Evolutionary conservation across 1,140 invertebrate genomes (phyloP).

Genomic region (Anoplophora glabripennis): DNA sequence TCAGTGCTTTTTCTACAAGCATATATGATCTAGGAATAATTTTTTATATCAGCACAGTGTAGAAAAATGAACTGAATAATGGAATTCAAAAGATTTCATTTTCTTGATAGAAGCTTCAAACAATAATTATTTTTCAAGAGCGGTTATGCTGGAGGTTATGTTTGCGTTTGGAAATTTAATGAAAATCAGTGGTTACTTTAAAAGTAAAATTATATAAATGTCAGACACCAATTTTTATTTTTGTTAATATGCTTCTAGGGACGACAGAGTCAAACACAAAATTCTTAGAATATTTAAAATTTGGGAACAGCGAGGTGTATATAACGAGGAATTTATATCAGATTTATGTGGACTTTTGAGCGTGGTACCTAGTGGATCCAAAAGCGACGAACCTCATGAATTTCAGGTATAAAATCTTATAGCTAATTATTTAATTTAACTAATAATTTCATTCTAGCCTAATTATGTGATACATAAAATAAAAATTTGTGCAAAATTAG

Average conservation of each 20-base stretch:
- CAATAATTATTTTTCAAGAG: not conserved
- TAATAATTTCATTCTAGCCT: slow-evolving; percentile 50
- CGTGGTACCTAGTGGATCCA: slow-evolving; percentile 68
- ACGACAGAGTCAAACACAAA: slow-evolving; percentile 82
- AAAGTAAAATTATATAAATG: no score
- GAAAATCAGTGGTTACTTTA: no score
- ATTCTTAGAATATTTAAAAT: slow-evolving; percentile 89
- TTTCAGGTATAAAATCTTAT: slow-evolving; percentile 57
- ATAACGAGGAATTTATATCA: slow-evolving; percentile 80
- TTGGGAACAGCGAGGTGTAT: slow-evolving; percentile 88
- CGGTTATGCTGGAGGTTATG: not conserved
- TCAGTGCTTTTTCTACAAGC: no score
- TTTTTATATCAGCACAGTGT: no score
- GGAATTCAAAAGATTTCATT: not conserved
- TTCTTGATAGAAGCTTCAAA: not conserved
- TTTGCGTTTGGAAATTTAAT: not conserved
- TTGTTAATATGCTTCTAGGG: slow-evolving; percentile 55
- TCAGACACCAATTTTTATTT: no score
- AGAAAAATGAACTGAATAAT: no score
- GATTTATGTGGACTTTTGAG: slow-evolving; percentile 79
- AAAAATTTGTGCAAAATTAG: slow-evolving; percentile 60
- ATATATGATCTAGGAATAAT: no score
- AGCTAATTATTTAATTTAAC: slow-evolving; percentile 17
- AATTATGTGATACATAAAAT: slow-evolving; percentile 65
- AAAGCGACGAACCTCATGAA: slow-evolving; percentile 61